Conservation (phyloP, 2,113 vertebrate species). For the Corythoichthys haematopterus region DNA sequence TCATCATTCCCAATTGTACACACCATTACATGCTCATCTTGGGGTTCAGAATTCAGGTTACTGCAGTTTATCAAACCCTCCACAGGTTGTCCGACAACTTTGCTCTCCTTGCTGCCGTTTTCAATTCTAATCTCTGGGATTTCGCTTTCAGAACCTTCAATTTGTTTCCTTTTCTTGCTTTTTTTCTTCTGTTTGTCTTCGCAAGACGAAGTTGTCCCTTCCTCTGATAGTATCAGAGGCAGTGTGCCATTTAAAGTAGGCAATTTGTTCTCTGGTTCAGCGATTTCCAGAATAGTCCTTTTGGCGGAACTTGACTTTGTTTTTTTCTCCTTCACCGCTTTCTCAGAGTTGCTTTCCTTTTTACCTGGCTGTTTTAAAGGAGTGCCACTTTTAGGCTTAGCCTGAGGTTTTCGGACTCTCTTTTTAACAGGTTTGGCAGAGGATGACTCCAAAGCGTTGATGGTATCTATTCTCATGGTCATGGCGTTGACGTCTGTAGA, state of each 20-base stretch:
- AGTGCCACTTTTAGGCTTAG: constrained; percentile 31
- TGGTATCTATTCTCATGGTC: constrained; percentile 62
- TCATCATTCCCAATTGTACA: not conserved
- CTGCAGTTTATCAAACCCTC: not conserved
- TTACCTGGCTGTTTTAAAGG: constrained; percentile 2
- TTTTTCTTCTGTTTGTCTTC: constrained; percentile 17
- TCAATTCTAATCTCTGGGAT: constrained; percentile 5
- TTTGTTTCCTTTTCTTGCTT: constrained; percentile 39
- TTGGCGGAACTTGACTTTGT: constrained; percentile 6
- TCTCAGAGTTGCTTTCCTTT: constrained; percentile 7
- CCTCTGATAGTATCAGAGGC: not conserved
- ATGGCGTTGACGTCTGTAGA: constrained; percentile 55
- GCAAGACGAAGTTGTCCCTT: not conserved
- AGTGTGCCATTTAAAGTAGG: not conserved
- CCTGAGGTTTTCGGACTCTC: constrained; percentile 43
- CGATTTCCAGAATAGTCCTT: constrained; percentile 17
- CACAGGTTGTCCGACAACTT: constrained; percentile 2
- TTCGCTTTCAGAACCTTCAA: constrained; percentile 11
- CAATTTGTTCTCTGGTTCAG: not conserved
- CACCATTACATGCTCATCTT: not conserved
- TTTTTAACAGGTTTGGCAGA: constrained; percentile 7
- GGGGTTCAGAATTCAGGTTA: not conserved
- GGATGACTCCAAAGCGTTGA: constrained; percentile 45
- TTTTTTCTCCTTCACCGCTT: not conserved
- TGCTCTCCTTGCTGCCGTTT: not conserved